A percentile compares a stretch with the other conserved stretches of the same genome.
phyloP scores from a whole-genome alignment of 2,797 vertebrate genomes.

The Carduelis carduelis region DNA sequence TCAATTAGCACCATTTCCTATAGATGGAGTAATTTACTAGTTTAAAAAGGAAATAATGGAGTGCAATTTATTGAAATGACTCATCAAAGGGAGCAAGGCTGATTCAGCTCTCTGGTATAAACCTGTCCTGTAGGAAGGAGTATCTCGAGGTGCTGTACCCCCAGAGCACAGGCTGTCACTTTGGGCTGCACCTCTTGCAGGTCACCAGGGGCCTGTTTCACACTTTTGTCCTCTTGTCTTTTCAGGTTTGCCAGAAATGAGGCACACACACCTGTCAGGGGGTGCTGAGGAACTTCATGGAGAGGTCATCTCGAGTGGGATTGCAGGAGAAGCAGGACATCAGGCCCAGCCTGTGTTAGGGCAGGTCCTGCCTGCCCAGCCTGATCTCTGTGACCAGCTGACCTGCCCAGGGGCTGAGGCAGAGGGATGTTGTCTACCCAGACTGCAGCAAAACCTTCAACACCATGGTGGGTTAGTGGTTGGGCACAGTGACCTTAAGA shows the following conservation, averaged over 20 bases:
- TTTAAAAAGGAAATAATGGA: neutral
- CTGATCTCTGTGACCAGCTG: neutral
- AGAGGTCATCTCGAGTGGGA: neutral
- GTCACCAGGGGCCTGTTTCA: neutral
- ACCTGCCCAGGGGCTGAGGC: neutral
- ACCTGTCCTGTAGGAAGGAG: neutral
- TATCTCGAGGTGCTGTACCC: neutral
- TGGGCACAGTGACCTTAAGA: neutral
- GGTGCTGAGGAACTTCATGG: neutral
- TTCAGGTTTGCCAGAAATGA: neutral
- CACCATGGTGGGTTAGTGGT: neutral
- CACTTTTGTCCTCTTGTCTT: neutral
- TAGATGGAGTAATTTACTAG: neutral
- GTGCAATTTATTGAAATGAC: neutral
- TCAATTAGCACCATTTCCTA: conserved; percentile 3
- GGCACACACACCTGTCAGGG: neutral
- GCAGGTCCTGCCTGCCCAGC: neutral
- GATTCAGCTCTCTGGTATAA: neutral
- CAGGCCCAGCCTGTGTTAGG: neutral
- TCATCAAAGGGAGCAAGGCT: neutral
- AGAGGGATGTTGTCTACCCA: neutral
- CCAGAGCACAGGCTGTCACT: neutral
- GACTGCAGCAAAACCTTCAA: neutral
- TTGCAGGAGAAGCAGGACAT: neutral
- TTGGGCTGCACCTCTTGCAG: neutral